Percentiles rank a stretch among this genome's conserved stretches.
Evolutionary conservation across 2,113 vertebrate genomes (phyloP).

Genomic region (Melierax canorus): DNA sequence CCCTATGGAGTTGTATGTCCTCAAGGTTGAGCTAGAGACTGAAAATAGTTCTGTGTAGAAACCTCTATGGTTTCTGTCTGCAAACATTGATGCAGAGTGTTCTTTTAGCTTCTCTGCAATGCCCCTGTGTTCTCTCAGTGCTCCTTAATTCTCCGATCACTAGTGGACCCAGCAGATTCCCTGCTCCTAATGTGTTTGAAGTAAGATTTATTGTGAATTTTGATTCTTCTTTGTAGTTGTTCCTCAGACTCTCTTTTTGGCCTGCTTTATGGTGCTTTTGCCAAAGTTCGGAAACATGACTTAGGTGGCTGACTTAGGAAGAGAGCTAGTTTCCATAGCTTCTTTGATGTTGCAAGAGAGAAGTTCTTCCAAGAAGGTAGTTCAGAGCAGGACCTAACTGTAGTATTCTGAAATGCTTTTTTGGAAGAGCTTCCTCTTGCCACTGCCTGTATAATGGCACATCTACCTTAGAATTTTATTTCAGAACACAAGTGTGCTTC

Average conservation of each 20-base stretch:
- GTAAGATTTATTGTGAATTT: neutral
- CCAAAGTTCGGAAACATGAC: neutral
- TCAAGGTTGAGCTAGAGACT: neutral
- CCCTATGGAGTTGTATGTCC: neutral
- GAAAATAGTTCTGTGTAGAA: neutral
- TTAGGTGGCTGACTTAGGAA: neutral
- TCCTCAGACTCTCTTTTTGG: neutral
- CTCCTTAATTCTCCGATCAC: neutral
- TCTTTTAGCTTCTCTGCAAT: neutral
- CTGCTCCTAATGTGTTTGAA: neutral
- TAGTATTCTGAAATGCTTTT: neutral
- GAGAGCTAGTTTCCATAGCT: neutral
- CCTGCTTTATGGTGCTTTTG: neutral
- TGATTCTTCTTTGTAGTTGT: neutral
- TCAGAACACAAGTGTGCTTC: neutral
- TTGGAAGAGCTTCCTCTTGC: neutral
- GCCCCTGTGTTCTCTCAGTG: neutral
- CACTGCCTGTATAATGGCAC: neutral
- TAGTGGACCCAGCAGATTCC: neutral
- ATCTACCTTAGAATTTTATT: neutral
- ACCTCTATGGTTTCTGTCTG: neutral
- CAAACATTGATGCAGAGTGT: neutral
- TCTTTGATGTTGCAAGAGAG: neutral
- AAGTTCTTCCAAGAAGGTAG: neutral
- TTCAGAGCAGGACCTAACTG: neutral